phyloP scores from a whole-genome alignment of 2,797 vertebrate species.

The Cyclopterus lumpus region DNA sequence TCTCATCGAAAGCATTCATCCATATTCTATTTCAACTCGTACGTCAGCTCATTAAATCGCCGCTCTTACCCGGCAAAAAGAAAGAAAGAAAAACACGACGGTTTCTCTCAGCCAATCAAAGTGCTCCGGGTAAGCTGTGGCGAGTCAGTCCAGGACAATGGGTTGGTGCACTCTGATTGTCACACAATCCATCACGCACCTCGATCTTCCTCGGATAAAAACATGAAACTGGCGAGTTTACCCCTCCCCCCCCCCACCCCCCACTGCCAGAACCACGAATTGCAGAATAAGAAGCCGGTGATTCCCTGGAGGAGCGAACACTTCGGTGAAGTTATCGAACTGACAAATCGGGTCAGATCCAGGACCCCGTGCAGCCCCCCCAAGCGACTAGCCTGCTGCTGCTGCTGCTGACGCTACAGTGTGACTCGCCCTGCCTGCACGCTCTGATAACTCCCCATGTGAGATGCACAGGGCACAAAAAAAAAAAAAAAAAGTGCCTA shows the following conservation, averaged over 20 bases:
- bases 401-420: conserved; percentile 38
- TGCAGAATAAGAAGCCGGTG: conserved; percentile 34
- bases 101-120: conserved; percentile 70
- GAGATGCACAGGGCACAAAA: conserved; percentile 60
- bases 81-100: conserved; percentile 43
- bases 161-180: conserved; percentile 52
- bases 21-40: background rate
- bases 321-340: conserved; percentile 57
- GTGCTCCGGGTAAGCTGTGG: conserved; percentile 64
- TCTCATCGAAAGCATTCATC: conserved; percentile 4
- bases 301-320: conserved; percentile 39
- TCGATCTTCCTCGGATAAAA: conserved; percentile 46
- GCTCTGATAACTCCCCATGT: conserved; percentile 66
- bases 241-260: no score
- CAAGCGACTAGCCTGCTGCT: conserved; percentile 34
- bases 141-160: conserved; percentile 34
- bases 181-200: conserved; percentile 56
- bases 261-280: conserved; percentile 4
- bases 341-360: conserved; percentile 69
- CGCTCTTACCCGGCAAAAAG: conserved; percentile 76
- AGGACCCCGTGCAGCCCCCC: conserved; percentile 53
- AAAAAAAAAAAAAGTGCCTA: conserved; percentile 76
- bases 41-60: background rate
- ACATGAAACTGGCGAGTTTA: conserved; percentile 29
- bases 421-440: conserved; percentile 58